Evolutionary conservation across 2,113 vertebrate species (phyloP).

Genomic region (Sinocyclocheilus rhinocerous): DNA sequence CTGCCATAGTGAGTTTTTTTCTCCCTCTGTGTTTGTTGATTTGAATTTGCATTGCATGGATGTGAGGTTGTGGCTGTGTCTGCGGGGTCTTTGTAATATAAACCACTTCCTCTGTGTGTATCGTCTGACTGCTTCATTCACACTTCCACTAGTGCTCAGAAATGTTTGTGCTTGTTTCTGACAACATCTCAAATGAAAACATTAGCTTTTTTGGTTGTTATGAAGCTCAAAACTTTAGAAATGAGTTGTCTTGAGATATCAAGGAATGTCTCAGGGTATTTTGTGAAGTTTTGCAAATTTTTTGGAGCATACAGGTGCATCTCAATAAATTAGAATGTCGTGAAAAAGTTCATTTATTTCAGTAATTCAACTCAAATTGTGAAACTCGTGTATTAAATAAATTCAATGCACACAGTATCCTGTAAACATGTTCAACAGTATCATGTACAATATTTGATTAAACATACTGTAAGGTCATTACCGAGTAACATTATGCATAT

Average conservation of each 20-base stretch:
- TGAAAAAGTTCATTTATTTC: no score
- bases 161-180: constrained; percentile 36
- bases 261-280: not conserved
- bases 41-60: constrained; percentile 60
- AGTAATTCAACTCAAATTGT: no score
- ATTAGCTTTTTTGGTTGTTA: not conserved
- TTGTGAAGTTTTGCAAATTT: not conserved
- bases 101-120: constrained; percentile 40
- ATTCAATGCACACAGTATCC: not conserved
- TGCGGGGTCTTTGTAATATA: constrained; percentile 51
- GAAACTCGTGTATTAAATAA: no score
- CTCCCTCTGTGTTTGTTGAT: constrained; percentile 51
- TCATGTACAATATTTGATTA: not conserved
- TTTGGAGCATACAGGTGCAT: not conserved
- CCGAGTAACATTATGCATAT: not conserved
- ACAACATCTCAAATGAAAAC: constrained; percentile 35
- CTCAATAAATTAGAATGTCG: no score
- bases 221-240: not conserved
- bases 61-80: constrained; percentile 41
- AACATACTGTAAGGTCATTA: not conserved
- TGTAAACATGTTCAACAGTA: not conserved
- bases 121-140: constrained; percentile 51
- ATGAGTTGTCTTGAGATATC: not conserved
- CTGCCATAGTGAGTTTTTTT: constrained; percentile 53
- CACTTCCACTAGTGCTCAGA: constrained; percentile 26